Evolutionary conservation across 2,113 vertebrate species (phyloP).

Genomic region (Tragelaphus scriptus): DNA sequence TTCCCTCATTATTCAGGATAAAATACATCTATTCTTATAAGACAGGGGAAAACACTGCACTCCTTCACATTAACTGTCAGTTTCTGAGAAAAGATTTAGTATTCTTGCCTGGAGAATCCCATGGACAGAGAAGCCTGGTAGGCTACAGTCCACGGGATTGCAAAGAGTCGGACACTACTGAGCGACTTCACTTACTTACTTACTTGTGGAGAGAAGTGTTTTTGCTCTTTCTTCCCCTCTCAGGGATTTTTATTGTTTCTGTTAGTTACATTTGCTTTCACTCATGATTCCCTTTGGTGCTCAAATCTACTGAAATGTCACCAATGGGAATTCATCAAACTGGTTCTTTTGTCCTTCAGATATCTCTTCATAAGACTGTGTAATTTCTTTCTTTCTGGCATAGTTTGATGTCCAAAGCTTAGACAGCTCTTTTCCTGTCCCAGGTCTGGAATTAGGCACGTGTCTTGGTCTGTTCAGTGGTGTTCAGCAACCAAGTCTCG

Average conservation of each 20-base stretch:
- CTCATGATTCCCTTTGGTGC: not conserved
- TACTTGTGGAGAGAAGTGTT: not conserved
- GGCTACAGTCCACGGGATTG: no score
- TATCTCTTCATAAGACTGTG: not conserved
- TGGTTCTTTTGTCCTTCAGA: not conserved
- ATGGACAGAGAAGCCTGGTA: no score
- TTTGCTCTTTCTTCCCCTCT: not conserved
- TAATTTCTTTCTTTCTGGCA: not conserved
- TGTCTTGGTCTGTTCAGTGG: no score
- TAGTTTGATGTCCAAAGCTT: not conserved
- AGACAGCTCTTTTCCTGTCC: not conserved
- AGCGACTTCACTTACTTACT: no score
- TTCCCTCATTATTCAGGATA: not conserved
- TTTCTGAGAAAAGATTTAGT: not conserved
- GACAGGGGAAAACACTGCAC: not conserved
- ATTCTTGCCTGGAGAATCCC: no score
- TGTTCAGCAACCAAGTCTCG: not conserved
- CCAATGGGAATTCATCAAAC: not conserved
- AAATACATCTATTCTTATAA: not conserved
- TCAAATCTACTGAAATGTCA: no score
- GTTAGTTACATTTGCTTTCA: no score
- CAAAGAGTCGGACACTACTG: no score
- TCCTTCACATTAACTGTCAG: not conserved
- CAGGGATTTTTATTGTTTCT: not conserved
- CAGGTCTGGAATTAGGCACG: not conserved